phyloP scores from a whole-genome alignment of 2,888 invertebrate genomes.

The Brenthis hecate region DNA sequence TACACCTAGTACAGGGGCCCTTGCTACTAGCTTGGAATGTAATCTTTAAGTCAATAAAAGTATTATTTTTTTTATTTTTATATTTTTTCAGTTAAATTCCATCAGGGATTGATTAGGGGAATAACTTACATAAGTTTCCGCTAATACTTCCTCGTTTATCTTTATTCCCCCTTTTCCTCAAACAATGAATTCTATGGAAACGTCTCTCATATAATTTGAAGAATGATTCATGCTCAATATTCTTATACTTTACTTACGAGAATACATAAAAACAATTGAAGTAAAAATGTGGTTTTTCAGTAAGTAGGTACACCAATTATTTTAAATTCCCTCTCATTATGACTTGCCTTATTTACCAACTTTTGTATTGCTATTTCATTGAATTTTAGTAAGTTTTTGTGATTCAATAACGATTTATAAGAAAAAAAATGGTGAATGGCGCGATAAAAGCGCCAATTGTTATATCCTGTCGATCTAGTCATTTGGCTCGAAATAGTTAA shows the following conservation, averaged over 20 bases:
- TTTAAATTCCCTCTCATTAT: not conserved
- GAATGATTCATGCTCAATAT: not conserved
- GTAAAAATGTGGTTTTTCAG: no score
- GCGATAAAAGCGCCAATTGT: not conserved
- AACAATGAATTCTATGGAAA: conserved; percentile 4
- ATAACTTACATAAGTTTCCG: not conserved
- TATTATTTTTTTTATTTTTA: no score
- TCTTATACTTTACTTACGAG: no score
- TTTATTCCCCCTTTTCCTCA: not conserved
- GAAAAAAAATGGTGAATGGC: conserved; percentile 27
- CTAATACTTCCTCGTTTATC: not conserved
- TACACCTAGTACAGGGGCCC: no score
- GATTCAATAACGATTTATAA: not conserved
- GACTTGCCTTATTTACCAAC: not conserved
- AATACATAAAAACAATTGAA: no score
- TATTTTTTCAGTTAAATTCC: no score
- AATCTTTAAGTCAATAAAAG: no score
- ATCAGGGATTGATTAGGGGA: no score
- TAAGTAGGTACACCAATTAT: not conserved
- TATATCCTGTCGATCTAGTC: conserved; percentile 13
- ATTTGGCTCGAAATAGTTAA: not conserved
- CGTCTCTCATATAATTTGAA: not conserved
- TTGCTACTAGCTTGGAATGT: no score
- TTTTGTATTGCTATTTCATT: not conserved
- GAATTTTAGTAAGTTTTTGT: conserved; percentile 12